Conservation (phyloP, 2,888 invertebrate species). For the Pedicia rivosa region DNA sequence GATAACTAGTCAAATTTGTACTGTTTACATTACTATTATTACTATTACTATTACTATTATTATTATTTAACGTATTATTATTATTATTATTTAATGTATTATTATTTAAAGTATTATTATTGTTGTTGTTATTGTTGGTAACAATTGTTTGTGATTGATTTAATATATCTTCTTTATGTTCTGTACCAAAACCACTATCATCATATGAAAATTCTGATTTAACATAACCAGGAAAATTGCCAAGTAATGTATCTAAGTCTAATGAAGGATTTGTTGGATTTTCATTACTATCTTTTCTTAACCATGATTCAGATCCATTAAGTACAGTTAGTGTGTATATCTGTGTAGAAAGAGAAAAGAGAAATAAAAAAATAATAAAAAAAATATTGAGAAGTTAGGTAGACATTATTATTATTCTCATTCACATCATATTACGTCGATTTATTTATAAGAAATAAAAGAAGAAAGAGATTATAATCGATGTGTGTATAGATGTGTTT, state of each 20-base stretch:
- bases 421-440: too few relatives aligned
- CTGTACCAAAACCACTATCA: slow-evolving; percentile 57
- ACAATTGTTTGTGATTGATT: slow-evolving; percentile 17
- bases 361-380: not conserved
- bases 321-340: slow-evolving; percentile 78
- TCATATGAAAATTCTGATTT: slow-evolving; percentile 65
- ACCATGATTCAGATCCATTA: slow-evolving; percentile 54
- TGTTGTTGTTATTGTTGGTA: slow-evolving; percentile 14
- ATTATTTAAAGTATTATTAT: slow-evolving; percentile 5
- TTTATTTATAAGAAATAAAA: too few relatives aligned
- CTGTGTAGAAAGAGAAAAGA: too few relatives aligned
- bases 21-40: not conserved
- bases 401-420: too few relatives aligned
- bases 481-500: too few relatives aligned
- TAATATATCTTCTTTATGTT: slow-evolving; percentile 41
- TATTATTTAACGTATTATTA: slow-evolving; percentile 5
- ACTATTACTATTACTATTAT: slow-evolving; percentile 1
- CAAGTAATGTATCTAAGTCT: slow-evolving; percentile 67
- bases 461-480: too few relatives aligned
- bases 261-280: slow-evolving; percentile 39
- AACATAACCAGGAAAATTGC: slow-evolving; percentile 49
- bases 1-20: not conserved
- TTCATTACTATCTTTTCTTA: slow-evolving; percentile 42
- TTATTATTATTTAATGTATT: slow-evolving; percentile 4
- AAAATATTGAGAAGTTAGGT: too few relatives aligned